Evolutionary conservation across 30 jellyfish, hydroid and myxozoan species (phyloP).

Genomic region (Morbakka virulenta): DNA sequence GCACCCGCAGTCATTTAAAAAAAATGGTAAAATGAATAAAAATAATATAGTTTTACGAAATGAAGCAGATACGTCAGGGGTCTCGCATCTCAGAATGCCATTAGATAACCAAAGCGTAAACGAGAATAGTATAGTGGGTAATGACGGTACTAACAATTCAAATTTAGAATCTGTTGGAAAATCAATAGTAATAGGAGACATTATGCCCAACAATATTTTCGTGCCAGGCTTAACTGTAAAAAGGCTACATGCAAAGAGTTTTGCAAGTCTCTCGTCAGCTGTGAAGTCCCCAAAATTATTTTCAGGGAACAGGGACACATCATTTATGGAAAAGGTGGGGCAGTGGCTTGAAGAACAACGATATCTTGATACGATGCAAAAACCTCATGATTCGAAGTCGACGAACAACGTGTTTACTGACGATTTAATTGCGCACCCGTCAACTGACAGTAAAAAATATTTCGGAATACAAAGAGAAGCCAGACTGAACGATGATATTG

Average conservation of each 20-base stretch:
- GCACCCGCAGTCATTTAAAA: slow-evolving; percentile 6
- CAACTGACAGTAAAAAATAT: background rate
- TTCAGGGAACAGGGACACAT: slow-evolving; percentile 50
- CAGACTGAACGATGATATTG: background rate
- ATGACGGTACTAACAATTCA: slow-evolving; percentile 10
- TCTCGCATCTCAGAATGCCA: background rate
- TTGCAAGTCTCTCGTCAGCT: slow-evolving; percentile 33
- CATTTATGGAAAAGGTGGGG: slow-evolving; percentile 92
- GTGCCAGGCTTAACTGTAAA: background rate
- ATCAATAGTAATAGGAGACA: background rate
- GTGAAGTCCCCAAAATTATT: slow-evolving; percentile 15
- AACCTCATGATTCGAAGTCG: background rate
- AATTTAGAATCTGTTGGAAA: slow-evolving; percentile 6
- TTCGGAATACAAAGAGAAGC: background rate
- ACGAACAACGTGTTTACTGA: no score
- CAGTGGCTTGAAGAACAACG: slow-evolving; percentile 86
- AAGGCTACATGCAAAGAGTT: background rate
- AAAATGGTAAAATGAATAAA: background rate
- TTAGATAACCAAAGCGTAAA: background rate
- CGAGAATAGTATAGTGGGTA: slow-evolving; percentile 19
- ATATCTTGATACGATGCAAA: background rate
- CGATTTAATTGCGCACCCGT: background rate
- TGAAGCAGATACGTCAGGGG: background rate
- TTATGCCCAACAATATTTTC: background rate
- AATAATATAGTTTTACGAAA: background rate